Base-by-base conservation (phyloP, 2,113 vertebrate genomes). In the Sorex fumeus region DNA sequence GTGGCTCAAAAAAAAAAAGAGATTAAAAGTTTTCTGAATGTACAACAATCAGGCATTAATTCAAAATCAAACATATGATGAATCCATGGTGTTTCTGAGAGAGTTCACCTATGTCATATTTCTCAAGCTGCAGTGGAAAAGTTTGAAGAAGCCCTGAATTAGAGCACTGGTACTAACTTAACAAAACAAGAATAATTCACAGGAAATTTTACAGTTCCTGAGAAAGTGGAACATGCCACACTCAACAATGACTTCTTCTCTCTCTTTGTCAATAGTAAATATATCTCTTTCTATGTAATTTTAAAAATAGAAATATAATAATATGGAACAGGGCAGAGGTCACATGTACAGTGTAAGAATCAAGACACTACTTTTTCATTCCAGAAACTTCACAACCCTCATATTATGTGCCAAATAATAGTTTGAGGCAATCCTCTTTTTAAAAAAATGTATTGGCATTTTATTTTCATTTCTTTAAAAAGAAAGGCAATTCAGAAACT, bases 381-480 rank as follows among this genome's bases (percentile, higher is more conserved):
- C 28, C 10, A 27, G 28, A 77, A 81, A 50, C 2, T 36, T 9
- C 16, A 10, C 4, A 21, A 6, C 27, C 60, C 27, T 64, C 25
- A 23, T 23, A 60, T 60, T 60, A 8, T 60, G 57, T 19, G 57
- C 57, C 57, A 60, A 19, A 60, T 45, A n/a, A 40, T n/a, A 53
- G 57, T 84, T 34, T 69, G 32, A 62, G 27, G 28, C 8, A 53
- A 21, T 74, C 18, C 1, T 81, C 19, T 47, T 92, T 74, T 28
- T 18, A 84, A 91, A 91, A 80, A 16, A n/a, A 45, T 64, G 67
- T 45, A 87, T 15, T 87, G 34, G n/a, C 53, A 36, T 69, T 60
- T 71, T 40, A 67, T 74, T 87, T 95, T 75, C n/a, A 75, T 64
- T 89, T 75, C 3, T 23, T 88, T 87, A 32, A 83, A 91, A 88